These are phyloP conservation scores for Thumatha senex DNA, from an alignment of 2,888 invertebrate genomes.

Conservation along the genomic window DNA sequence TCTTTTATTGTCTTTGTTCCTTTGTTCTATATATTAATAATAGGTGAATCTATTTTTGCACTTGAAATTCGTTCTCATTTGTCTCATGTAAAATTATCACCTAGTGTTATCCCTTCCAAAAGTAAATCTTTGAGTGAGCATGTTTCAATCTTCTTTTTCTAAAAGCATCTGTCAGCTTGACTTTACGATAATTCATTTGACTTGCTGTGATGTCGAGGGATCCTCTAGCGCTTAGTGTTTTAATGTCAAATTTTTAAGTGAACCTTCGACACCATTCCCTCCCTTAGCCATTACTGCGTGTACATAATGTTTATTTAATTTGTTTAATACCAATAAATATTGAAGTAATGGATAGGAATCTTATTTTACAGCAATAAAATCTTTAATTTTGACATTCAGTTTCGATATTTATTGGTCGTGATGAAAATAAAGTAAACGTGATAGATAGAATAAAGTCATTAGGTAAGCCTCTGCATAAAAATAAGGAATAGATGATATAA, in stretches of 20 bases:
- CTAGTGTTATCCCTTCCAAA: conserved; percentile 44
- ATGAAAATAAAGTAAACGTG: conserved; percentile 27
- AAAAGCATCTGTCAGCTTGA: conserved; percentile 41
- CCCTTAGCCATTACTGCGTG: conserved; percentile 31
- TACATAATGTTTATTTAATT: conserved; percentile 18
- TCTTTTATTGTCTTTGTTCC: neutral
- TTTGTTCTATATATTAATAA: neutral
- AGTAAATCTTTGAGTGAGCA: conserved; percentile 57
- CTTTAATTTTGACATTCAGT: neutral
- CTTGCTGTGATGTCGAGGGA: conserved; percentile 78
- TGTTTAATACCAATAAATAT: conserved; percentile 42
- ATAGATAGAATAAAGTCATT: conserved; percentile 32
- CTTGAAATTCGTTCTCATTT: neutral
- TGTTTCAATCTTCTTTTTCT: conserved; percentile 38
- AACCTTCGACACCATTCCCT: conserved; percentile 68
- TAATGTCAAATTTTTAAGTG: conserved; percentile 52
- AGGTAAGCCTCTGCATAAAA: conserved; percentile 43
- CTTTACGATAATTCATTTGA: conserved; percentile 77
- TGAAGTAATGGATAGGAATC: neutral
- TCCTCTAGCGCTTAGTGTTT: conserved; percentile 47
- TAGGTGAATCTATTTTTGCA: conserved; percentile 9
- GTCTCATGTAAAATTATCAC: neutral
- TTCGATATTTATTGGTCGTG: conserved; percentile 52
- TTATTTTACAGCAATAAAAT: neutral
- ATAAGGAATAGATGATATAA: conserved; percentile 21